phyloP scores from a whole-genome alignment of 2,797 vertebrate species.

The Pseudomugil gertrudae region DNA sequence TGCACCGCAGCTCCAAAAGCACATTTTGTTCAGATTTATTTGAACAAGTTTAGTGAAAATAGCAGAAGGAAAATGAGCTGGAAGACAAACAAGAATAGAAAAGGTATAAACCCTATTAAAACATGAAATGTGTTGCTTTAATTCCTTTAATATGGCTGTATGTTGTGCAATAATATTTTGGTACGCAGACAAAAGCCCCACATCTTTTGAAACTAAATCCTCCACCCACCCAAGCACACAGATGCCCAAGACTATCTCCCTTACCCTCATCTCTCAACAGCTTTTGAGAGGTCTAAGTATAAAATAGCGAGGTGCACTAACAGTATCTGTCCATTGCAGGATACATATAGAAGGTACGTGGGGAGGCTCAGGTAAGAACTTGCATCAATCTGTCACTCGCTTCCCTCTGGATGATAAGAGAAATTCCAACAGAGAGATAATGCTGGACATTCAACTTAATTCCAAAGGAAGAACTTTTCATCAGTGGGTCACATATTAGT shows the following conservation, averaged over 20 bases:
- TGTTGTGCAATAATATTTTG: slow-evolving; percentile 52
- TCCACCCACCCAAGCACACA: slow-evolving; percentile 81
- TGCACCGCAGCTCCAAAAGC: not conserved
- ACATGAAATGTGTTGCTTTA: slow-evolving; percentile 20
- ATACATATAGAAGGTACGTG: slow-evolving; percentile 82
- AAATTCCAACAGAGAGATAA: slow-evolving; percentile 86
- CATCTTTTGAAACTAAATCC: slow-evolving; percentile 84
- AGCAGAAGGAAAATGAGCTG: not conserved
- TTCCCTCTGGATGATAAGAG: slow-evolving; percentile 85
- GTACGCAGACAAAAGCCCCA: slow-evolving; percentile 67
- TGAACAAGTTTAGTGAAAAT: not conserved
- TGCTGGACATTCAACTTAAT: slow-evolving; percentile 83
- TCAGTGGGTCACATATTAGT: slow-evolving; percentile 83
- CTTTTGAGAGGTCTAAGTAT: slow-evolving; percentile 88
- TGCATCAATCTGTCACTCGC: slow-evolving; percentile 88
- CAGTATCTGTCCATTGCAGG: slow-evolving; percentile 88
- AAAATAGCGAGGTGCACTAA: slow-evolving; percentile 83
- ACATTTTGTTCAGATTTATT: slow-evolving; percentile 8
- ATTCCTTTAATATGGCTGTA: slow-evolving; percentile 19
- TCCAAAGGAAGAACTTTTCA: slow-evolving; percentile 85
- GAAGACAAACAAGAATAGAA: not conserved
- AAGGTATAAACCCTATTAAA: slow-evolving; percentile 1
- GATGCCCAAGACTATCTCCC: slow-evolving; percentile 83
- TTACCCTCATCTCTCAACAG: slow-evolving; percentile 89
- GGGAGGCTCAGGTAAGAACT: slow-evolving; percentile 85